Base-by-base conservation (phyloP, 2,888 invertebrate species). In the Busseola fusca region DNA sequence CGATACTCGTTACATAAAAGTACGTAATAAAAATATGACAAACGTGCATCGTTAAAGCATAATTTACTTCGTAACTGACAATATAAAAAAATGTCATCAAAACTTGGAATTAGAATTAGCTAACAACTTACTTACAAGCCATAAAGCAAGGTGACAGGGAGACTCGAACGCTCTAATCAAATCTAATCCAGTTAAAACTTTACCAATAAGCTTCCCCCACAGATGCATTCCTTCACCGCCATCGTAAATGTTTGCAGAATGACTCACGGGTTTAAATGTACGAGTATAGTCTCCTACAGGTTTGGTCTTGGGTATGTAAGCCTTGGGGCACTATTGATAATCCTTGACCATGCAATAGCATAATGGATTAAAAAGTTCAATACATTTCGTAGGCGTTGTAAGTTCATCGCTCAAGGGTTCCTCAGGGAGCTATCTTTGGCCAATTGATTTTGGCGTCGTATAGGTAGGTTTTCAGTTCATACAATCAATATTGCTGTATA, bases 151-250 rank as follows among this genome's bases (percentile, higher is more conserved):
- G 78, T 78, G 84, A 80, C 78, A 80, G 82, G 69, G 80, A 74
- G 77, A 76, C 81, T 71, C 83, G 78, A 85, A 84, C 85, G 82
- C 84, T 82, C 90, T 93, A 94, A 94, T 93, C 93, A 93, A 92
- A 94, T 89, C 88, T 92, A 93, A 94, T 93, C 91, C 88, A 91
- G 94, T 94, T 94, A 95, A 95, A 95, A 95, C 94, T 95, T 95
- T 95, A 91, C 93, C 94, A 95, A 95, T 95, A 95, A 93, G 90
- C 90, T 80, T 86, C 91, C 94, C 94, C 92, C 84, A 88, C 78
- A 87, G 86, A 88, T 89, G 90, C 92, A 91, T 90, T 88, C 87
- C 88, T 87, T 86, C 87, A 79, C 65, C 74, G 64, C 68, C 69
- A 60, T 83, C 83, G 87, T 85, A 81, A 84, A 82, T 80, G 77